These are phyloP conservation scores for Euplexia lucipara DNA, from an alignment of 2,888 invertebrate species.

Conservation along the genomic window DNA sequence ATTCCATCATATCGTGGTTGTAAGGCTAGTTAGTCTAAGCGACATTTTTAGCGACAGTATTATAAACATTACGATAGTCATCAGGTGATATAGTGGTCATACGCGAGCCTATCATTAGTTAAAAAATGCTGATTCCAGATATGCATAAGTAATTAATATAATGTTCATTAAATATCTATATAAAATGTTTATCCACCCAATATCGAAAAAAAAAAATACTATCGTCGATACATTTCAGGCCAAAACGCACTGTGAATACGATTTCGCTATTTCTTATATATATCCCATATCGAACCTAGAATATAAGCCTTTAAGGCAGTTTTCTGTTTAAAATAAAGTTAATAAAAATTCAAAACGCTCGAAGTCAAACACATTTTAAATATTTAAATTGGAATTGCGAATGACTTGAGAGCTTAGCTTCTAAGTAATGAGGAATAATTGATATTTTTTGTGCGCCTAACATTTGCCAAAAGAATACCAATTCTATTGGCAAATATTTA, in stretches of 20 bases:
- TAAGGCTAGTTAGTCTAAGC: no score
- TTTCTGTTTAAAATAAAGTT: constrained; percentile 2
- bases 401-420: constrained; percentile 1
- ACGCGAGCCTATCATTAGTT: no score
- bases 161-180: no score
- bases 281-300: background rate
- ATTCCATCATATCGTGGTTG: background rate
- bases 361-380: constrained; percentile 12
- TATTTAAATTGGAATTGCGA: constrained; percentile 23
- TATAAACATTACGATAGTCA: no score
- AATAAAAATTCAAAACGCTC: constrained; percentile 12
- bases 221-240: background rate
- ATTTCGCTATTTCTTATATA: background rate
- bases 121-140: no score
- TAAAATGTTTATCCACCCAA: no score
- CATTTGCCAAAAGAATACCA: no score
- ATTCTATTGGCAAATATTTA: constrained; percentile 11
- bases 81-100: no score
- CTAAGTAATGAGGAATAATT: constrained; percentile 11
- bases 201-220: no score
- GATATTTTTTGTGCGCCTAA: constrained; percentile 4
- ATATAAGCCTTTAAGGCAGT: background rate
- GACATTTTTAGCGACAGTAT: no score
- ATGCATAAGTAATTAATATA: no score
- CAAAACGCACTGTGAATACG: background rate